Evolutionary conservation across 2,888 invertebrate species (phyloP).

Genomic region (Alentia gelatinosa): DNA sequence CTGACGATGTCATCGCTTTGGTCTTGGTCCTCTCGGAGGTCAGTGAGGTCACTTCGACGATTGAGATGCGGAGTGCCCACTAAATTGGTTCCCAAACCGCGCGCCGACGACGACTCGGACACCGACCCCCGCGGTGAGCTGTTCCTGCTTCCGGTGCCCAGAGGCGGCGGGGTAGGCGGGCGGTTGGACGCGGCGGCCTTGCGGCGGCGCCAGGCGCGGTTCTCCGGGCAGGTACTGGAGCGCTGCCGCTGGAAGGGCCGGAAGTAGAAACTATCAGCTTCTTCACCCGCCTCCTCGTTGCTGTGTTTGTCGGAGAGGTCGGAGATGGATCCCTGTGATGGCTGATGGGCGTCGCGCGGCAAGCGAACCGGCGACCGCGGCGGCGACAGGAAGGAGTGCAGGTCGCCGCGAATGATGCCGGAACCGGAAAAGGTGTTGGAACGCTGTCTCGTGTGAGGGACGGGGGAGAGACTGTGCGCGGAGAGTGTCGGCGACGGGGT

Average conservation of each 20-base stretch:
- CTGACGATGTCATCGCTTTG: not conserved
- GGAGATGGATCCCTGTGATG: slow-evolving; percentile 25
- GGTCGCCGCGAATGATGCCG: not conserved
- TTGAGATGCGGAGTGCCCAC: not conserved
- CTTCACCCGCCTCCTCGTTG: slow-evolving; percentile 44
- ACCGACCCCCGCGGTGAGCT: not conserved
- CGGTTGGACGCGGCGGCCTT: slow-evolving; percentile 36
- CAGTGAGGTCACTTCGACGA: not conserved
- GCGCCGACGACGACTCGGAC: not conserved
- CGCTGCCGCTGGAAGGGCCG: slow-evolving; percentile 13
- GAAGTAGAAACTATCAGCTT: slow-evolving; percentile 49
- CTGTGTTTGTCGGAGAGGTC: slow-evolving; percentile 10
- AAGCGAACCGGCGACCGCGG: slow-evolving; percentile 16
- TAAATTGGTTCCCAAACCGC: not conserved
- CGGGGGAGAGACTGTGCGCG: slow-evolving; percentile 24
- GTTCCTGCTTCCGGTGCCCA: not conserved
- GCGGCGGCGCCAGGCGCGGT: slow-evolving; percentile 49
- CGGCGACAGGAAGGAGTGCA: not conserved
- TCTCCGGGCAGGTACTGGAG: slow-evolving; percentile 55
- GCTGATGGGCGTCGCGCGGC: slow-evolving; percentile 30
- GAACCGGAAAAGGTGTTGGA: slow-evolving; percentile 30
- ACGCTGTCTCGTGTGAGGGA: not conserved
- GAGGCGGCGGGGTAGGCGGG: slow-evolving; percentile 54
- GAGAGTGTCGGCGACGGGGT: slow-evolving; percentile 36
- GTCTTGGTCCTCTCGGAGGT: not conserved